Evolutionary conservation across 1,140 invertebrate genomes (phyloP), one percentile per base, ranked within the genome.

Genomic region (Subanguina moxae): DNA sequence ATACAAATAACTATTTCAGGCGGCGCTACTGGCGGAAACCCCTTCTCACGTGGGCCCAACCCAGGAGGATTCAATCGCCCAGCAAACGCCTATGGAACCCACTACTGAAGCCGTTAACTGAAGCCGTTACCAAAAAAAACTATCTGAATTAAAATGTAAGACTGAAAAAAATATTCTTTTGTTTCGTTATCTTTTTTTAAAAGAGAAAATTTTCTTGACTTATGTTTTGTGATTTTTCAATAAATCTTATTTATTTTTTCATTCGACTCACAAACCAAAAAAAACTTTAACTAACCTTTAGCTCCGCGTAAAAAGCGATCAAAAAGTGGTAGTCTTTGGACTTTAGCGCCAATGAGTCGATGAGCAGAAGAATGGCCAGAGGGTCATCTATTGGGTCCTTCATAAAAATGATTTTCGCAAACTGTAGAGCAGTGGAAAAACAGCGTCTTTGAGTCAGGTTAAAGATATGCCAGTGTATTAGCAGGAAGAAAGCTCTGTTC

Each of bases 341-440:
- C 42, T 71, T 73, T 3, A 76, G n/a, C 23, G 74, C 76, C 27
- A 78, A 45, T 23, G 61, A 52, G 56, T 76, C 74, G 45, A 76
- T 64, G 27, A 79, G n/a, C 21, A 76, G 48, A 23, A 67, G 25
- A 28, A 76, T 59, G n/a, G 69, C 74, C 19, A 76, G n/a, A 15
- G 74, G 74, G 52, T 75, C 73, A 11, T 58, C 57, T 11, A n/a
- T 19, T 3, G 45, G 42, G 25, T 76, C 76, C 25, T 76, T 77
- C 11, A 45, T 32, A 21, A 75, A 74, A 13, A 75, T 25, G 38
- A 76, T 32, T 43, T 76, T 76, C 30, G 76, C 65, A 30, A 78
- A 78, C 27, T 76, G 57, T 8, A 76, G 57, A 52, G 74, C 72
- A 11, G 74, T 66, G 0, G 45, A 42, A 43, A 65, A 78, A 45